A percentile compares a stretch with the other conserved stretches of the same genome.
Evolutionary conservation across 1,140 invertebrate genomes (phyloP).

Genomic region (Lepidurus packardi): DNA sequence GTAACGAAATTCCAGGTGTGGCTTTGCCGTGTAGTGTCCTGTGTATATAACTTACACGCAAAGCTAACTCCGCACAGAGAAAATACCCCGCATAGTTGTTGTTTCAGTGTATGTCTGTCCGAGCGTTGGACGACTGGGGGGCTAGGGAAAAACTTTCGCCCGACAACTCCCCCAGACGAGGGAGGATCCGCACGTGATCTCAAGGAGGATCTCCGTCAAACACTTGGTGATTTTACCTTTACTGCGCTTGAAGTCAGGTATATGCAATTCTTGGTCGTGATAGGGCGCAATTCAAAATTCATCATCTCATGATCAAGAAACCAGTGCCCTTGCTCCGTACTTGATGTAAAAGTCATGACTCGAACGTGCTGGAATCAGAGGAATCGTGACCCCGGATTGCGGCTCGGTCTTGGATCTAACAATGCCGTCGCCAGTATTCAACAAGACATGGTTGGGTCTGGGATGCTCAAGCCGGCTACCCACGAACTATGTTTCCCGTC

Average conservation of each 20-base stretch:
- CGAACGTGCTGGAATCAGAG: not conserved
- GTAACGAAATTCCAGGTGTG: slow-evolving; percentile 19
- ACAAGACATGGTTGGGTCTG: not conserved
- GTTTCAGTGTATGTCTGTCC: not conserved
- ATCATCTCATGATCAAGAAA: not conserved
- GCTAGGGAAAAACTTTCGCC: not conserved
- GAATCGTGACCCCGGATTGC: not conserved
- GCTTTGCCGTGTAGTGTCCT: not conserved
- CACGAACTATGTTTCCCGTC: not conserved
- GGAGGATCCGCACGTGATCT: too few species aligned
- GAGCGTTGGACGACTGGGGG: not conserved
- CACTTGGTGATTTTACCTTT: too few species aligned
- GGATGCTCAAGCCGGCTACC: not conserved
- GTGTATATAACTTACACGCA: not conserved
- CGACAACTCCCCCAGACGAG: too few species aligned
- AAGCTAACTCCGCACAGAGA: not conserved
- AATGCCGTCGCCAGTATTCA: not conserved
- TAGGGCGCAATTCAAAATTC: not conserved
- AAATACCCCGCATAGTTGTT: not conserved
- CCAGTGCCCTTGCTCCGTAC: not conserved
- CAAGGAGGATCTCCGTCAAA: too few species aligned
- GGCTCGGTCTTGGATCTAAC: not conserved
- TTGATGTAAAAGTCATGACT: slow-evolving; percentile 1
- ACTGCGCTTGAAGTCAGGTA: too few species aligned
- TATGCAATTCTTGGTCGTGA: not conserved